A percentile compares a stretch with the other conserved stretches of the same genome.
Conservation (phyloP, 2,113 vertebrate genomes). For the Grus americana region DNA sequence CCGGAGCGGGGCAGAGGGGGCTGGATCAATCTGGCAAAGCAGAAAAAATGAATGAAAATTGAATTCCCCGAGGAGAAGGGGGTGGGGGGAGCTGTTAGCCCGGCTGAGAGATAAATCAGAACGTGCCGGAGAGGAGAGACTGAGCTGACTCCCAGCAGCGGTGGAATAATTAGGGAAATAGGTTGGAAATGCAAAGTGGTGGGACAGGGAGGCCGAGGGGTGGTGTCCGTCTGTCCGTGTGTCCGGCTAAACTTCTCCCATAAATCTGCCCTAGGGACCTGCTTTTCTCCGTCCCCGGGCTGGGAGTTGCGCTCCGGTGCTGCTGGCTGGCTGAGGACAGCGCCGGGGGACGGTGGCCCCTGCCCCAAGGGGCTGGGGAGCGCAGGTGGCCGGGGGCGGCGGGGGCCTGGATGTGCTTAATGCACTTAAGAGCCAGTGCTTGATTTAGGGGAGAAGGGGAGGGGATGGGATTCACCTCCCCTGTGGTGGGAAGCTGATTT, state of each 20-base stretch:
- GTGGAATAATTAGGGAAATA: conserved; percentile 73
- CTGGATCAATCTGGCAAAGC: conserved; percentile 72
- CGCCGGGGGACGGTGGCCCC: accelerated
- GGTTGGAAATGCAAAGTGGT: conserved; percentile 65
- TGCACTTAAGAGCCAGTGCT: neutral
- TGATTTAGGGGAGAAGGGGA: neutral
- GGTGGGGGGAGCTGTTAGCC: conserved; percentile 65
- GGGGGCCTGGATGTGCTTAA: neutral
- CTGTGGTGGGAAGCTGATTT: neutral
- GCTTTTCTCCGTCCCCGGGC: neutral
- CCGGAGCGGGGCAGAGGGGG: conserved; percentile 69
- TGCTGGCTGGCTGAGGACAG: accelerated
- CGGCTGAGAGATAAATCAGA: conserved; percentile 79
- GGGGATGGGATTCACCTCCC: neutral
- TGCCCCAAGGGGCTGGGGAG: neutral
- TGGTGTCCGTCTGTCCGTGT: neutral
- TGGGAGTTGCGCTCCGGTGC: accelerated
- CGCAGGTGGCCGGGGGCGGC: neutral
- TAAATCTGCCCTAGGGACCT: neutral
- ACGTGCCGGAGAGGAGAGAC: conserved; percentile 29
- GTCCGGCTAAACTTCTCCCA: neutral
- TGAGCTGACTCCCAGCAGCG: conserved; percentile 43
- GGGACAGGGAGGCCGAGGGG: neutral
- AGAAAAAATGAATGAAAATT: conserved; percentile 85
- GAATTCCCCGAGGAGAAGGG: conserved; percentile 70